Conservation (phyloP, 2,888 invertebrate genomes). For the Eristalis arbustorum region DNA sequence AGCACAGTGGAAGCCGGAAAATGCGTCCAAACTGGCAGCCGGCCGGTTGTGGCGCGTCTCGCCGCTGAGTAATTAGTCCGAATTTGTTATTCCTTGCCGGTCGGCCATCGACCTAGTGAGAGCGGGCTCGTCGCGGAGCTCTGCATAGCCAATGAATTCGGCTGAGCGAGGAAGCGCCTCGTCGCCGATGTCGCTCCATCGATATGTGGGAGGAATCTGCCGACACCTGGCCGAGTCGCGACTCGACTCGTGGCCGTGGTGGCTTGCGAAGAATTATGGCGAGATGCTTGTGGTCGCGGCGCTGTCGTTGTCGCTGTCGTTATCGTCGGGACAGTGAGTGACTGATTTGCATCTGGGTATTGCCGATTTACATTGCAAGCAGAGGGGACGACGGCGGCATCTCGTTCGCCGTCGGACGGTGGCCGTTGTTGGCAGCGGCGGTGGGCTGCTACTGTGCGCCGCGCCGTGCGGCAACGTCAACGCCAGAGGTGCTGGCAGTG, state of each 20-base stretch:
- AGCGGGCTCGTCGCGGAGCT: constrained; percentile 19
- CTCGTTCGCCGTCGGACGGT: not conserved
- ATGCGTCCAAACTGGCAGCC: constrained; percentile 36
- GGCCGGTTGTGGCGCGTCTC: constrained; percentile 14
- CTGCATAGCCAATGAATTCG: constrained; percentile 62
- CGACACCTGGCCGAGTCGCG: constrained; percentile 50
- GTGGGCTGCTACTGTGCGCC: constrained; percentile 26
- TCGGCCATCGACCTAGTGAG: constrained; percentile 48
- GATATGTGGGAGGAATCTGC: constrained; percentile 63
- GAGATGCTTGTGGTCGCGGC: constrained; percentile 48
- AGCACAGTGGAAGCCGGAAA: constrained; percentile 2
- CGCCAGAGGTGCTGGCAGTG: constrained; percentile 10
- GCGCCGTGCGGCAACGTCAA: constrained; percentile 10
- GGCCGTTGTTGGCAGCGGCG: not conserved
- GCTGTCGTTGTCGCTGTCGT: not conserved
- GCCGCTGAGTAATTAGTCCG: constrained; percentile 58
- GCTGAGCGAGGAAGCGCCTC: constrained; percentile 23
- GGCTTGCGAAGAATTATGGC: constrained; percentile 34
- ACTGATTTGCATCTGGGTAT: constrained; percentile 63
- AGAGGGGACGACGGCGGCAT: constrained; percentile 12
- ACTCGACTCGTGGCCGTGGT: not conserved
- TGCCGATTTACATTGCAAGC: constrained; percentile 51
- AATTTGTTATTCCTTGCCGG: constrained; percentile 66
- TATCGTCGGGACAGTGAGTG: constrained; percentile 2
- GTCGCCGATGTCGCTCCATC: constrained; percentile 39